phyloP scores from a whole-genome alignment of 2,888 invertebrate species.

The Tetrapedia diversipes region DNA sequence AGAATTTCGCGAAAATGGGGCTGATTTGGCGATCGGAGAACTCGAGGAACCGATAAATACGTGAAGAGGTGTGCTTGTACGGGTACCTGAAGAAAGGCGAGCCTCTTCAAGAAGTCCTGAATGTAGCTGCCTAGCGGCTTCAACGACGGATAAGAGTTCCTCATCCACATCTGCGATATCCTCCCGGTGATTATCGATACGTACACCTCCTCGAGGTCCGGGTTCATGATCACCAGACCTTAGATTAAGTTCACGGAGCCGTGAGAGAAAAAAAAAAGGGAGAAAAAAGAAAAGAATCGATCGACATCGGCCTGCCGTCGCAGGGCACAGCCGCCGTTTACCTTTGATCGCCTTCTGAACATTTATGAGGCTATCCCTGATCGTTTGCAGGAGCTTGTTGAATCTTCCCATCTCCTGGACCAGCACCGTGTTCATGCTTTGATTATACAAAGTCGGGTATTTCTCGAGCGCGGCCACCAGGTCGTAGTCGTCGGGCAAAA shows the following conservation, averaged over 20 bases:
- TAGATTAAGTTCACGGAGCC: constrained; percentile 53
- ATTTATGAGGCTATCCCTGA: constrained; percentile 90
- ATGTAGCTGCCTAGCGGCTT: constrained; percentile 96
- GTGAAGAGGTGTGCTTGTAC: too few species aligned
- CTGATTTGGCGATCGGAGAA: too few species aligned
- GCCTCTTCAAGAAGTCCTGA: constrained; percentile 91
- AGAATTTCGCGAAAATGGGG: too few species aligned
- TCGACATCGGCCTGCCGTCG: background rate
- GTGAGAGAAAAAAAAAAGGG: too few species aligned
- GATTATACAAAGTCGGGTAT: constrained; percentile 90
- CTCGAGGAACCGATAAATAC: too few species aligned
- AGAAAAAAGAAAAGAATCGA: too few species aligned
- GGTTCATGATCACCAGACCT: constrained; percentile 94
- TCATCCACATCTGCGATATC: constrained; percentile 93
- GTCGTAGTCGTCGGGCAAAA: constrained; percentile 89
- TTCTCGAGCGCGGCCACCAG: constrained; percentile 87
- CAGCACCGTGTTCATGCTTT: constrained; percentile 97
- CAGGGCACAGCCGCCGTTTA: constrained; percentile 72
- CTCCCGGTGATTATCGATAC: constrained; percentile 92
- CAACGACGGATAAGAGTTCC: constrained; percentile 94
- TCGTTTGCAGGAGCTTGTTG: constrained; percentile 89
- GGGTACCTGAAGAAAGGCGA: constrained; percentile 93
- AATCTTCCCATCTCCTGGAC: constrained; percentile 93
- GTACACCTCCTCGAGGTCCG: constrained; percentile 93
- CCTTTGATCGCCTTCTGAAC: constrained; percentile 96